Evolutionary conservation across 2,888 invertebrate genomes (phyloP).

Genomic region (Protophormia terraenovae): DNA sequence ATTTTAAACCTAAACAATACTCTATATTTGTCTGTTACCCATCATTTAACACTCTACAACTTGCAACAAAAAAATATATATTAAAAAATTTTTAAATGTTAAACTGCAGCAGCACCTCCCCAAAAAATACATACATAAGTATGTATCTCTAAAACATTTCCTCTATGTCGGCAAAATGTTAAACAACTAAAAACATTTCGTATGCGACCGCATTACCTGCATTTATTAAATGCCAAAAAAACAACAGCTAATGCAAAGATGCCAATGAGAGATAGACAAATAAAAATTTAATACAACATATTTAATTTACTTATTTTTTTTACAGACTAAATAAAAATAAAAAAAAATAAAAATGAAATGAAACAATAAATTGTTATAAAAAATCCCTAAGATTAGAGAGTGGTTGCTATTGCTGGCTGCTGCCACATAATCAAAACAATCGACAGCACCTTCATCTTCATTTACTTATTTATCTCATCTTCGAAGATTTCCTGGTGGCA

Average conservation of each 20-base stretch:
- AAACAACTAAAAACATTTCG: conserved; percentile 31
- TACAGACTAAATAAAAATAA: too few species aligned
- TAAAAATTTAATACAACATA: background rate
- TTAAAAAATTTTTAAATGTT: conserved; percentile 24
- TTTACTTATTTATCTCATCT: background rate
- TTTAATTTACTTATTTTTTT: too few species aligned
- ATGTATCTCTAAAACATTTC: background rate
- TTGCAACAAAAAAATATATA: conserved; percentile 8
- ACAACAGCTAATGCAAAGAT: conserved; percentile 10
- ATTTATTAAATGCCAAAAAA: conserved; percentile 41
- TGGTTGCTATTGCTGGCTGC: too few species aligned
- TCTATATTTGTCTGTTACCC: background rate
- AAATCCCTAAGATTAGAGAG: background rate
- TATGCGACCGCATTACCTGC: conserved; percentile 52
- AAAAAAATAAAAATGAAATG: background rate
- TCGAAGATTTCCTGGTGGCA: background rate
- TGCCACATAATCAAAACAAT: background rate
- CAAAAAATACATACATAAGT: background rate
- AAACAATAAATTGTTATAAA: background rate
- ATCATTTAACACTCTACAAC: conserved; percentile 35
- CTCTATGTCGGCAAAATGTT: conserved; percentile 33
- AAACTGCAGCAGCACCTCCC: too few species aligned
- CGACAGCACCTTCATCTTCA: background rate
- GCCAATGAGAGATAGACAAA: background rate
- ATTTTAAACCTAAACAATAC: background rate